Percentiles rank a stretch among this genome's conserved stretches.
phyloP scores from a whole-genome alignment of 2,888 invertebrate species.

The Philereme vetulata region DNA sequence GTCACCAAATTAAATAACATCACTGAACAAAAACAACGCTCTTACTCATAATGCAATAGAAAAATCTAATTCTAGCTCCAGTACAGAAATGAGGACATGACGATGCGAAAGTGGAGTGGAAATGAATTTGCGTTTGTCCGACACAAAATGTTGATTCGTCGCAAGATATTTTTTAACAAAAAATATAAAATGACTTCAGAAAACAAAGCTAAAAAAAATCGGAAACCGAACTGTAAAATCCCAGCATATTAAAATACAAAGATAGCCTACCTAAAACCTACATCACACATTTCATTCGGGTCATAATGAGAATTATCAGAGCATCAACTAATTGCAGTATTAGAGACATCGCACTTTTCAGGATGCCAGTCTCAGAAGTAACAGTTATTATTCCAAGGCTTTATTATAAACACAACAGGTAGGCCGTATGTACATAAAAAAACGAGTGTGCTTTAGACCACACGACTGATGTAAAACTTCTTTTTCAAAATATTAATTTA shows the following conservation, averaged over 20 bases:
- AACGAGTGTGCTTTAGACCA: too few species aligned
- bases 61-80: neutral
- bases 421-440: too few species aligned
- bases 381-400: conserved; percentile 1
- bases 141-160: too few species aligned
- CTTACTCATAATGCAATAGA: conserved; percentile 13
- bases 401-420: too few species aligned
- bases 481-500: too few species aligned
- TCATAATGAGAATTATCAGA: conserved; percentile 38
- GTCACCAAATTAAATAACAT: conserved; percentile 30
- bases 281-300: conserved; percentile 29
- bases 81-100: too few species aligned
- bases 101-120: too few species aligned
- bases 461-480: too few species aligned
- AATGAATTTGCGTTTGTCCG: too few species aligned
- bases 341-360: conserved; percentile 35
- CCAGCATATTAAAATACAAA: conserved; percentile 5
- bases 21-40: conserved; percentile 12
- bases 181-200: neutral
- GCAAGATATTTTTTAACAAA: too few species aligned
- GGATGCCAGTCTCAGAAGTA: conserved; percentile 33
- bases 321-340: conserved; percentile 38
- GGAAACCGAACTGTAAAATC: neutral
- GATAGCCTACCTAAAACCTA: conserved; percentile 14
- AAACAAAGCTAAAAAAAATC: neutral